Base-by-base conservation (phyloP, 2,888 invertebrate genomes). In the Hetaerina titia region DNA sequence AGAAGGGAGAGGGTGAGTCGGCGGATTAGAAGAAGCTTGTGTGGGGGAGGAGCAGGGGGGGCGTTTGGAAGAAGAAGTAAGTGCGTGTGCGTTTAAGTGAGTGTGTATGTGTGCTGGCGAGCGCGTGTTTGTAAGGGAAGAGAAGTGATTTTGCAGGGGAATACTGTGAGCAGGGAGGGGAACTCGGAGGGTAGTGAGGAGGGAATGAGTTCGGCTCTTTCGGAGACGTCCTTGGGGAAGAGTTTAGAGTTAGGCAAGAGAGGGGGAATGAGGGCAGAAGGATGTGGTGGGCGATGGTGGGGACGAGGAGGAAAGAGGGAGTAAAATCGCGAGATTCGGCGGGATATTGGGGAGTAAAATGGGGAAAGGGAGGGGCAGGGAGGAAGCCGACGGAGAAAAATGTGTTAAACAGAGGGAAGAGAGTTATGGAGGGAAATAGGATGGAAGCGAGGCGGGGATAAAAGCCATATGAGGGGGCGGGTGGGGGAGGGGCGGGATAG, bases 401-500 rank as follows among this genome's bases (percentile, higher is more conserved):
- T 81, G 81, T 81, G 81, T 81, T 81, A 81, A 81, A 81, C 81
- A 81, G 81, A 81, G 81, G 81, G 31, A 81, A 81, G 81, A 81
- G 81, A 81, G 81, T 81, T 81, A 81, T 81, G 81, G 81, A 25
- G 81, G 25, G 81, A 31, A 31, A 69, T 69, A 81, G 81, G 69
- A 81, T 81, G 81, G 81, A 31, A 69, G 22, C 69, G 69, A 69
- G 69, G 69, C 2, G 81, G 15, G 81, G 81, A 81, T 81, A 81
- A 81, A 81, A 81, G 81, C 25, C 31, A 11, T n/a, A 22, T 45
- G 45, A 45, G 45, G 45, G 45, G 45, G 45, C 45, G 45, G 45
- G 45, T 45, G 1, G 45, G 45, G 45, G 69, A 22, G 22, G 17
- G 69, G 11, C 17, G 22, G 69, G 69, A 17, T 22, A 69, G 17